Conservation (phyloP, 2,888 invertebrate species). For the Adela reaumurella region DNA sequence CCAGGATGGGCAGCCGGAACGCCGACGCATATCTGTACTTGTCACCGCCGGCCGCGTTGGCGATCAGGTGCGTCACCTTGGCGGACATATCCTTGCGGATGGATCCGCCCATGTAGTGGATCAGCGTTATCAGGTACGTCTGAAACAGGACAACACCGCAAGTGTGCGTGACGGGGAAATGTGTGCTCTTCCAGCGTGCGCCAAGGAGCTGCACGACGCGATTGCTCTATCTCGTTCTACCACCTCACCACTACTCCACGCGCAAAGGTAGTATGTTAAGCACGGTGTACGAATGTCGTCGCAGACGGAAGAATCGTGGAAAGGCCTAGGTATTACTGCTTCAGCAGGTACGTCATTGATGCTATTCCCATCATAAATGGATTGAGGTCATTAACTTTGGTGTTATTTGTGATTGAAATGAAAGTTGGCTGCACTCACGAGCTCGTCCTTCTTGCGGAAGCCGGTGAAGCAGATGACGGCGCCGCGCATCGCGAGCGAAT, state of each 20-base stretch:
- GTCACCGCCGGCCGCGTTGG: slow-evolving; percentile 83
- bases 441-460: slow-evolving; percentile 83
- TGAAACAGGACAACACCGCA: slow-evolving; percentile 43
- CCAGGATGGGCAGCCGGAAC: slow-evolving; percentile 85
- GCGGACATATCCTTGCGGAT: slow-evolving; percentile 86
- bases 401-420: slow-evolving; percentile 3
- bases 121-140: slow-evolving; percentile 82
- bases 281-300: too few relatives aligned
- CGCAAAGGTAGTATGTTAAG: too few relatives aligned
- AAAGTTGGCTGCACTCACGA: slow-evolving; percentile 60
- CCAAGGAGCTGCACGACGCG: too few relatives aligned
- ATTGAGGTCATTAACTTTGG: too few relatives aligned
- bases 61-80: slow-evolving; percentile 90
- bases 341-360: too few relatives aligned
- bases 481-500: slow-evolving; percentile 83
- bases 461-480: slow-evolving; percentile 90
- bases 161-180: too few relatives aligned
- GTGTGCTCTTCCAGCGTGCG: too few relatives aligned
- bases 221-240: too few relatives aligned
- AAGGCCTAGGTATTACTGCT: too few relatives aligned
- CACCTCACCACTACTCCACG: too few relatives aligned
- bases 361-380: too few relatives aligned
- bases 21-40: slow-evolving; percentile 93
- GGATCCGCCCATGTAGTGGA: slow-evolving; percentile 96
- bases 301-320: too few relatives aligned